phyloP scores from a whole-genome alignment of 2,888 invertebrate species.

The Nemapogon koenigi region DNA sequence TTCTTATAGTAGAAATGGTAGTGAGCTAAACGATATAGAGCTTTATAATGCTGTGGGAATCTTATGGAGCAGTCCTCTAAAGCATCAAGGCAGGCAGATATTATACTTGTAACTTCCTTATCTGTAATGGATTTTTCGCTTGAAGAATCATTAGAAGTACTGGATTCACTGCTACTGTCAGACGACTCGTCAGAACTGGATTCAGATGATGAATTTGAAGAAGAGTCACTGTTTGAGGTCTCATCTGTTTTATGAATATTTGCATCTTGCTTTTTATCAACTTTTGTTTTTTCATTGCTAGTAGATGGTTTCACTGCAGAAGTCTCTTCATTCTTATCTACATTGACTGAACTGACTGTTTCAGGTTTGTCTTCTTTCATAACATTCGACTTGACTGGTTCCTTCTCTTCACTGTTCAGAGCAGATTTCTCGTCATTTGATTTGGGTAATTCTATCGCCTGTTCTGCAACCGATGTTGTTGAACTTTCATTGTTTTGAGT shows the following conservation, averaged over 20 bases:
- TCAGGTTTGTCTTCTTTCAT: slow-evolving; percentile 14
- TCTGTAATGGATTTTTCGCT: slow-evolving; percentile 46
- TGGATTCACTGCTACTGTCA: slow-evolving; percentile 58
- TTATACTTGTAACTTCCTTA: slow-evolving; percentile 66
- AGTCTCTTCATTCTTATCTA: slow-evolving; percentile 16
- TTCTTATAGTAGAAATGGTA: slow-evolving; percentile 79
- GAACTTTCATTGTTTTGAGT: slow-evolving; percentile 23
- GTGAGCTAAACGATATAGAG: slow-evolving; percentile 85
- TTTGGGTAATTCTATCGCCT: neutral
- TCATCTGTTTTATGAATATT: slow-evolving; percentile 26
- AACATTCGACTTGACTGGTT: slow-evolving; percentile 18
- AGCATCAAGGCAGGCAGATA: slow-evolving; percentile 74
- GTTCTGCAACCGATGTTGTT: neutral
- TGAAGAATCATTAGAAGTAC: slow-evolving; percentile 57
- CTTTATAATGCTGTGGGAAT: slow-evolving; percentile 92
- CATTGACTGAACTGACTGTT: slow-evolving; percentile 17
- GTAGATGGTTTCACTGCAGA: neutral
- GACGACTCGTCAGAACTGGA: slow-evolving; percentile 65
- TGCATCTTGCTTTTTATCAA: slow-evolving; percentile 22
- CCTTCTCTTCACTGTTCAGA: slow-evolving; percentile 16
- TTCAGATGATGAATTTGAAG: slow-evolving; percentile 49
- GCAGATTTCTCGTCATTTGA: slow-evolving; percentile 10
- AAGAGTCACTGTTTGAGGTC: slow-evolving; percentile 39
- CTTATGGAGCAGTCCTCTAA: slow-evolving; percentile 84
- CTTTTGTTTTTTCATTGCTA: slow-evolving; percentile 13